Evolutionary conservation across 1,140 invertebrate genomes (phyloP).

Genomic region (Eufriesea mexicana): DNA sequence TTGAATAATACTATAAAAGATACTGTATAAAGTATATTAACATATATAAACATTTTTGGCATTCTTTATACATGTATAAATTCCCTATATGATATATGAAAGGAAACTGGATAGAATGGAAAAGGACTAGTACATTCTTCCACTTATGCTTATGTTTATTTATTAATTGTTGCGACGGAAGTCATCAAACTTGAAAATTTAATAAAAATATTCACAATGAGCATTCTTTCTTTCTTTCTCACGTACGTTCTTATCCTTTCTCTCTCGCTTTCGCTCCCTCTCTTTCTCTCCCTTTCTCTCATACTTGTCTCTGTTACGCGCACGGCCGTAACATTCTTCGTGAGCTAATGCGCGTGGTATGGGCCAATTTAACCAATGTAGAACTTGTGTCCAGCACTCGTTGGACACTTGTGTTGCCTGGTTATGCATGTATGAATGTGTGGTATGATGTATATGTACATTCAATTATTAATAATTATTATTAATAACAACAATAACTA

Average conservation of each 20-base stretch:
- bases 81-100: background rate
- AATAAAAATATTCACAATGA: constrained; percentile 84
- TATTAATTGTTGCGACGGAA: constrained; percentile 83
- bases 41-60: background rate
- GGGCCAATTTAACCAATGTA: constrained; percentile 58
- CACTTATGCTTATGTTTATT: constrained; percentile 82
- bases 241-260: constrained; percentile 57
- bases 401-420: constrained; percentile 61
- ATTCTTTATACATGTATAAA: background rate
- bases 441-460: constrained; percentile 80
- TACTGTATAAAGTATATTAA: background rate
- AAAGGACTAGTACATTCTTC: constrained; percentile 63
- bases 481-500: constrained; percentile 82
- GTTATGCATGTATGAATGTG: constrained; percentile 71
- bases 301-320: constrained; percentile 60
- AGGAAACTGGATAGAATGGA: constrained; percentile 8
- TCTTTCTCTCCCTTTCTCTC: constrained; percentile 54
- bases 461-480: constrained; percentile 82
- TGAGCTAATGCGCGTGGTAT: constrained; percentile 62
- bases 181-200: constrained; percentile 83
- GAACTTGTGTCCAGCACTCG: constrained; percentile 46
- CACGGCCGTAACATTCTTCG: constrained; percentile 55
- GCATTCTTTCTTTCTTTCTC: constrained; percentile 79
- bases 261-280: constrained; percentile 53
- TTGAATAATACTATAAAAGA: too few relatives aligned